Conservation (phyloP, 1,140 invertebrate genomes). For the Trachelipus rathkii region DNA sequence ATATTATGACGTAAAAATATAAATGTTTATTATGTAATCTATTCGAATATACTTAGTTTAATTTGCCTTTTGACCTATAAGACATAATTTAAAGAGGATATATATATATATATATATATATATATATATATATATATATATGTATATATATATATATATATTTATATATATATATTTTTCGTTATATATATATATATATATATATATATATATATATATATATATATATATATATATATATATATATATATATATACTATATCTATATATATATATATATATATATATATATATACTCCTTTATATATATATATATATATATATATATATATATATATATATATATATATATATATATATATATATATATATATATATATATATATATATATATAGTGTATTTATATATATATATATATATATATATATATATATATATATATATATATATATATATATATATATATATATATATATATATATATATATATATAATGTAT, state of each 20-base stretch:
- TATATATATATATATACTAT: conserved; percentile 13
- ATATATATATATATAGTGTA: conserved; percentile 2
- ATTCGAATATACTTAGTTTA: no score
- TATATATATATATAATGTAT: no score
- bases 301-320: conserved; percentile 13
- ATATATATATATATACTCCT: conserved; percentile 9
- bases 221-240: conserved; percentile 15
- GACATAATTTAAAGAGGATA: no score
- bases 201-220: conserved; percentile 13
- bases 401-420: conserved; percentile 15
- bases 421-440: conserved; percentile 15
- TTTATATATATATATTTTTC: background rate
- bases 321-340: conserved; percentile 15
- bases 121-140: conserved; percentile 13
- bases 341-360: conserved; percentile 13
- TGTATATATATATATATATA: conserved; percentile 12
- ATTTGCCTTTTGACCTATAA: no score
- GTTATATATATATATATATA: background rate
- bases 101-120: background rate
- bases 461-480: background rate
- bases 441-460: conserved; percentile 11
- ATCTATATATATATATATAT: background rate
- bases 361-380: conserved; percentile 1
- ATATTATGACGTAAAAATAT: no score
- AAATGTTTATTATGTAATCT: no score